These are phyloP conservation scores for Geotrupes spiniger DNA, from an alignment of 2,888 invertebrate genomes.

Conservation along the genomic window DNA sequence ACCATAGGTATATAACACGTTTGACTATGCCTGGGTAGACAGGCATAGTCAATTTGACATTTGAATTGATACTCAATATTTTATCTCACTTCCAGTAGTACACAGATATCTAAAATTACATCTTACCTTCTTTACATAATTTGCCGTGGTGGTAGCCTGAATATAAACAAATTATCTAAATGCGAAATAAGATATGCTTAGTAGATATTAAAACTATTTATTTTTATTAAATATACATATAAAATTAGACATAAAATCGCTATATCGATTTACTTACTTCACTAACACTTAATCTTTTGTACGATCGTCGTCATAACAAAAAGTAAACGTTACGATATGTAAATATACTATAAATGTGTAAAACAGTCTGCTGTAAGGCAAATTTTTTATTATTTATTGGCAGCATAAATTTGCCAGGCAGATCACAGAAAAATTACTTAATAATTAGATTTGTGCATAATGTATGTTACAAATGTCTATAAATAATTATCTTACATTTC, in stretches of 20 bases:
- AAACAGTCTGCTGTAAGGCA: constrained; percentile 27
- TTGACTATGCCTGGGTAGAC: no score
- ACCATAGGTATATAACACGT: no score
- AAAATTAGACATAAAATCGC: constrained; percentile 14
- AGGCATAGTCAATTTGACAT: no score
- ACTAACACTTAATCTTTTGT: constrained; percentile 1
- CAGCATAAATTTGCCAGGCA: constrained; percentile 26
- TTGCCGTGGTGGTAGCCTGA: no score
- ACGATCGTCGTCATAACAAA: not conserved
- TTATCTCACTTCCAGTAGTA: no score
- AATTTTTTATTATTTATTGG: constrained; percentile 22
- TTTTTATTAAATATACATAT: constrained; percentile 17
- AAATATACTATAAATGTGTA: constrained; percentile 1
- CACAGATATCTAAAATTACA: no score
- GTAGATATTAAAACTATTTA: constrained; percentile 9
- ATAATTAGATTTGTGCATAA: not conserved
- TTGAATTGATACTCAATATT: no score
- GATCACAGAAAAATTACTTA: constrained; percentile 28
- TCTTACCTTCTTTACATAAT: no score
- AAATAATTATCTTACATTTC: no score
- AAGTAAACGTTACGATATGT: constrained; percentile 8
- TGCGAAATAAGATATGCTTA: no score
- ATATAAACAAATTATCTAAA: no score
- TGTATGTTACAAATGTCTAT: no score
- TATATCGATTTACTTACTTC: not conserved